Evolutionary conservation across 2,113 vertebrate genomes (phyloP).

Genomic region (Synchiropus splendidus): DNA sequence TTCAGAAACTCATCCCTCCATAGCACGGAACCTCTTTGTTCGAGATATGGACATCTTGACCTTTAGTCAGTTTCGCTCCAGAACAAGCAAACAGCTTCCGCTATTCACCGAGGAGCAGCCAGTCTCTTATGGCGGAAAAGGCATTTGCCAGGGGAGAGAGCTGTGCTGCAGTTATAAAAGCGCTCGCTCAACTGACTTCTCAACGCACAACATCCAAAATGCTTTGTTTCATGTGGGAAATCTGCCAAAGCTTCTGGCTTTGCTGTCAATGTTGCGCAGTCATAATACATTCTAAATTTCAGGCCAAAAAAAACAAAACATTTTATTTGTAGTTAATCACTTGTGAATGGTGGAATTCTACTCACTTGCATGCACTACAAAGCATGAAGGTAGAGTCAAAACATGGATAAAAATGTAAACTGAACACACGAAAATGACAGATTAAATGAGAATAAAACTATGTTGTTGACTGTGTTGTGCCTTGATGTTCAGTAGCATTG

Average conservation of each 20-base stretch:
- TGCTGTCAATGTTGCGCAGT: too few species aligned
- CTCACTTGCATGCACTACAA: too few species aligned
- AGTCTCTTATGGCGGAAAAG: conserved; percentile 34
- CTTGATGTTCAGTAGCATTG: too few species aligned
- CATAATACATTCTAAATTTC: too few species aligned
- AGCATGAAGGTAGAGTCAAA: too few species aligned
- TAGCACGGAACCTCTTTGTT: conserved; percentile 10
- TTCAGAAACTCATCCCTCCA: conserved; percentile 9
- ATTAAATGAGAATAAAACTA: too few species aligned
- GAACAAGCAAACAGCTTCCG: conserved; percentile 22
- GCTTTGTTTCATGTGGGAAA: conserved; percentile 23
- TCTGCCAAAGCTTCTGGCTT: conserved; percentile 40
- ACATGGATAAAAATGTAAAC: too few species aligned
- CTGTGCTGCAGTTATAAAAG: conserved; percentile 41
- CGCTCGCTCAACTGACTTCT: conserved; percentile 20
- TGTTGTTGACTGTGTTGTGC: too few species aligned
- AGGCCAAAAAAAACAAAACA: too few species aligned
- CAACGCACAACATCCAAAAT: conserved; percentile 3
- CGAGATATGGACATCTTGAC: conserved; percentile 28
- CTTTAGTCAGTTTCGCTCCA: conserved; percentile 22
- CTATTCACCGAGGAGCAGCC: conserved; percentile 16
- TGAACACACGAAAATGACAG: too few species aligned
- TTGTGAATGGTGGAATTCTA: too few species aligned
- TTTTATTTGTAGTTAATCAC: too few species aligned
- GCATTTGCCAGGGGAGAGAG: conserved; percentile 40